phyloP scores from a whole-genome alignment of 2,113 vertebrate species.

The human (Homo sapiens) region GRCh38 chr7:91056001-91056500 shows the following conservation, averaged over 20 bases:
- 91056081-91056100: not conserved
- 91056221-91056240: too few relatives aligned
- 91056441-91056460: too few relatives aligned
- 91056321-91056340: not conserved
- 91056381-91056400: not conserved
- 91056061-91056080: not conserved
- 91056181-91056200: not conserved
- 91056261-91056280: not conserved
- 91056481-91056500: too few relatives aligned
- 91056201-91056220: not conserved
- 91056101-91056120: not conserved
- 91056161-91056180: not conserved
- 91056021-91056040: not conserved
- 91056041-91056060: not conserved
- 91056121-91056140: not conserved
- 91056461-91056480: too few relatives aligned
- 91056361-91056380: not conserved
- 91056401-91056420: not conserved
- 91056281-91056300: not conserved
- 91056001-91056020: not conserved
- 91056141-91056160: not conserved
- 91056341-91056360: not conserved
- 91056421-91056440: too few relatives aligned
- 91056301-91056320: not conserved
- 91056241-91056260: not conserved